Evolutionary conservation across 2,797 vertebrate species (phyloP).

Genomic region (Anguilla megastoma): DNA sequence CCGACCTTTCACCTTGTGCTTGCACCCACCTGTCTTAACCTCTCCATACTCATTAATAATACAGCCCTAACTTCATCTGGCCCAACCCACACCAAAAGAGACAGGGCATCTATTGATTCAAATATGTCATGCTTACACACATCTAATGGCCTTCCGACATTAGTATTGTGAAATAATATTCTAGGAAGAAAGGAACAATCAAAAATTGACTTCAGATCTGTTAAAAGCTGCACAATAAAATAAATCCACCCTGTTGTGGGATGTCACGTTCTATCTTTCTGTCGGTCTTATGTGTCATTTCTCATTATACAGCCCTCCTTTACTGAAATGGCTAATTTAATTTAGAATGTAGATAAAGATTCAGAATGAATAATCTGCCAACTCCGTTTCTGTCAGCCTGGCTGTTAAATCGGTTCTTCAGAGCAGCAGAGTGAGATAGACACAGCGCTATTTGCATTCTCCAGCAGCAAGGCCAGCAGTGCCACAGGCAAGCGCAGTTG

Average conservation of each 20-base stretch:
- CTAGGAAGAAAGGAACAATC: too few relatives aligned
- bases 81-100: neutral
- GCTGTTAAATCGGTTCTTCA: neutral
- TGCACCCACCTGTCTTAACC: neutral
- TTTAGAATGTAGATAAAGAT: too few relatives aligned
- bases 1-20: neutral
- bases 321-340: neutral
- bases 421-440: neutral
- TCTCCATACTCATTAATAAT: neutral
- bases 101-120: neutral
- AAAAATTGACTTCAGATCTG: neutral
- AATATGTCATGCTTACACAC: neutral
- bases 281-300: neutral
- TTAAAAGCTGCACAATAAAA: conserved; percentile 1
- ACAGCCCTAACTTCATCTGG: neutral
- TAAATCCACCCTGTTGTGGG: neutral
- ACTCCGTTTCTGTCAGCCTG: neutral
- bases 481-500: neutral
- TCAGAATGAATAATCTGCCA: neutral
- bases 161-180: neutral
- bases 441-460: neutral
- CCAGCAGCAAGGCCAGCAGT: neutral
- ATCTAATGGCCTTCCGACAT: neutral
- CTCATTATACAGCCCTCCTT: neutral
- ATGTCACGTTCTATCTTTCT: neutral